Percentiles rank a stretch among this genome's conserved stretches.
These are phyloP conservation scores for Tyrophagus putrescentiae DNA, from an alignment of 1,140 invertebrate species.

Conservation along the genomic window DNA sequence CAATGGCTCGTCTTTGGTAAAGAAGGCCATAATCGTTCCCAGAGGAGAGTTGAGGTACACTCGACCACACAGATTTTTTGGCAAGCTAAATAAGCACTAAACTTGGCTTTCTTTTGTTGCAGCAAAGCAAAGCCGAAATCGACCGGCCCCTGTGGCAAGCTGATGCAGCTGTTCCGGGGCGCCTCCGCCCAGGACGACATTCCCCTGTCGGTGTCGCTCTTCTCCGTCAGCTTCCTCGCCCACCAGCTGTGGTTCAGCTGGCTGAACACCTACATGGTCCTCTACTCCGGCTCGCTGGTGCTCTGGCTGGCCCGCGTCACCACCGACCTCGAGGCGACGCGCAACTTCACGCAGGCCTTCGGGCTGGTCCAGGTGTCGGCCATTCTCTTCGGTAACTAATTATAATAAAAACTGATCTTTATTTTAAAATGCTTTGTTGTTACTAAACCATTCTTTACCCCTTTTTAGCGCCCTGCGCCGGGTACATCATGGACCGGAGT, in stretches of 20 bases:
- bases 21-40: too few relatives aligned
- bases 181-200: background rate
- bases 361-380: slow-evolving; percentile 24
- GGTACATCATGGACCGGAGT: slow-evolving; percentile 25
- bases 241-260: slow-evolving; percentile 29
- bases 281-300: slow-evolving; percentile 27
- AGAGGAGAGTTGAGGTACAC: too few relatives aligned
- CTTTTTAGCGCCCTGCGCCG: slow-evolving; percentile 25
- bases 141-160: background rate
- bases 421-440: too few relatives aligned
- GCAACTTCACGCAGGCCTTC: slow-evolving; percentile 23
- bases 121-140: background rate
- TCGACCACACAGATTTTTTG: too few relatives aligned
- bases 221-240: slow-evolving; percentile 22
- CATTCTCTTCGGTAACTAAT: too few relatives aligned
- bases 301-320: slow-evolving; percentile 25
- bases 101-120: background rate
- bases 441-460: too few relatives aligned
- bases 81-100: background rate
- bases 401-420: too few relatives aligned
- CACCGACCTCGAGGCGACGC: slow-evolving; percentile 6
- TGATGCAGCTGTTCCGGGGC: background rate
- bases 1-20: too few relatives aligned
- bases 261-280: slow-evolving; percentile 27
- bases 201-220: slow-evolving; percentile 20